These are phyloP conservation scores for Drosophila yakuba DNA, from an alignment of 1,140 invertebrate genomes.

Conservation along the genomic window DNA sequence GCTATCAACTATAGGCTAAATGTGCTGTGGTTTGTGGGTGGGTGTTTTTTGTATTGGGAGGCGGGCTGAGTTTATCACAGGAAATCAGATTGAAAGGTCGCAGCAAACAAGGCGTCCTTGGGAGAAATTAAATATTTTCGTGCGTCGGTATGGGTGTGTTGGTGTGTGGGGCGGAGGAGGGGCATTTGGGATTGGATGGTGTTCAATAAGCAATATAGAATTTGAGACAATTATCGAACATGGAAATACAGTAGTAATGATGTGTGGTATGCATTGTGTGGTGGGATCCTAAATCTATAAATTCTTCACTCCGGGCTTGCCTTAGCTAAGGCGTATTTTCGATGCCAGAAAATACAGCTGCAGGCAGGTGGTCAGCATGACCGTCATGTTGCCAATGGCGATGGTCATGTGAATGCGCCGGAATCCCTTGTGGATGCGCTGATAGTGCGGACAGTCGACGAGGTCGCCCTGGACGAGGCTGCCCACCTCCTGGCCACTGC, in stretches of 20 bases:
- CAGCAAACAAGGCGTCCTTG: conserved; percentile 17
- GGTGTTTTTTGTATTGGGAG: conserved; percentile 5
- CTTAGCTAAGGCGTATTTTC: conserved; percentile 85
- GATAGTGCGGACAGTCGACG: conserved; percentile 88
- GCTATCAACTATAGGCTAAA: conserved; percentile 58
- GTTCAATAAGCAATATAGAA: conserved; percentile 64
- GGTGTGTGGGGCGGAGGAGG: conserved; percentile 12
- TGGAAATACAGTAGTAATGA: conserved; percentile 41
- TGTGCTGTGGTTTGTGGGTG: conserved; percentile 23
- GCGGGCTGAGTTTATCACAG: conserved; percentile 71
- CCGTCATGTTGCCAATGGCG: conserved; percentile 89
- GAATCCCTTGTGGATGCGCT: conserved; percentile 88
- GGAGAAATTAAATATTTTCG: conserved; percentile 14
- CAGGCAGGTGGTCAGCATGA: conserved; percentile 88
- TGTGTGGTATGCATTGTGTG: conserved; percentile 4
- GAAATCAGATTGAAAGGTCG: conserved; percentile 53
- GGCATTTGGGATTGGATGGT: not conserved
- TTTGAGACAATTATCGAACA: conserved; percentile 70
- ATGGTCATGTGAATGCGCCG: conserved; percentile 88
- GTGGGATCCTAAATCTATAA: conserved; percentile 40
- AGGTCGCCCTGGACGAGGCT: conserved; percentile 87
- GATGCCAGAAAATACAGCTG: conserved; percentile 89
- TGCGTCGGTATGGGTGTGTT: not conserved
- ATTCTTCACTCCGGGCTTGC: conserved; percentile 28
- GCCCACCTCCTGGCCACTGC: conserved; percentile 90